Conservation (phyloP, 2,888 invertebrate genomes). For the Heliconius charithonia region DNA sequence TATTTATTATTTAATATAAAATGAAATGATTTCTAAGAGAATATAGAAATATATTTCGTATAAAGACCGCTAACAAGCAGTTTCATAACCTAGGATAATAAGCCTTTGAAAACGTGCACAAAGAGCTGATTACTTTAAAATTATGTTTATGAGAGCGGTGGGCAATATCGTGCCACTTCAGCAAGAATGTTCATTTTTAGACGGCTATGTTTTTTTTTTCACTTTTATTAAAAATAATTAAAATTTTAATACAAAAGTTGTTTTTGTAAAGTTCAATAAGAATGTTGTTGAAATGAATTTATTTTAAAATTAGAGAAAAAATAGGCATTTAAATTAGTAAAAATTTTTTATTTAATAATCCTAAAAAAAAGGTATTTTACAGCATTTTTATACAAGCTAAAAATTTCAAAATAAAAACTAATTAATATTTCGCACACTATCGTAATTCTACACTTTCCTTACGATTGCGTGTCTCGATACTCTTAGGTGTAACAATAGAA, state of each 20-base stretch:
- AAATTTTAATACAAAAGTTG: not conserved
- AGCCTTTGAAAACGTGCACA: slow-evolving; percentile 73
- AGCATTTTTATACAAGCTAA: too few relatives aligned
- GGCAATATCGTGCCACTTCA: slow-evolving; percentile 60
- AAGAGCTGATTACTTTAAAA: slow-evolving; percentile 77
- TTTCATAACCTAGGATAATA: slow-evolving; percentile 72
- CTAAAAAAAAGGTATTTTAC: too few relatives aligned
- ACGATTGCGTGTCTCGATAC: not conserved
- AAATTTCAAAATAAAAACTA: too few relatives aligned
- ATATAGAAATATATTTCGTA: not conserved
- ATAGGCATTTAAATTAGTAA: too few relatives aligned
- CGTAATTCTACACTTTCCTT: not conserved
- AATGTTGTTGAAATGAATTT: not conserved
- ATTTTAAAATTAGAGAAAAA: too few relatives aligned
- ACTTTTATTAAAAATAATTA: not conserved
- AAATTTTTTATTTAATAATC: too few relatives aligned
- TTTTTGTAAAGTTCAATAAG: not conserved
- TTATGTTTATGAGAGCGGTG: slow-evolving; percentile 60
- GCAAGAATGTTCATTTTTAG: slow-evolving; percentile 36
- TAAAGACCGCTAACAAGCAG: slow-evolving; percentile 29
- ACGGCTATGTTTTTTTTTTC: slow-evolving; percentile 15
- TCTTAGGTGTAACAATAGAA: not conserved
- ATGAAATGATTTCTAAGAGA: not conserved
- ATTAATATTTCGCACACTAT: not conserved
- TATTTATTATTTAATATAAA: not conserved